phyloP scores from a whole-genome alignment of 2,113 vertebrate species.

The Elephantulus edwardii region DNA sequence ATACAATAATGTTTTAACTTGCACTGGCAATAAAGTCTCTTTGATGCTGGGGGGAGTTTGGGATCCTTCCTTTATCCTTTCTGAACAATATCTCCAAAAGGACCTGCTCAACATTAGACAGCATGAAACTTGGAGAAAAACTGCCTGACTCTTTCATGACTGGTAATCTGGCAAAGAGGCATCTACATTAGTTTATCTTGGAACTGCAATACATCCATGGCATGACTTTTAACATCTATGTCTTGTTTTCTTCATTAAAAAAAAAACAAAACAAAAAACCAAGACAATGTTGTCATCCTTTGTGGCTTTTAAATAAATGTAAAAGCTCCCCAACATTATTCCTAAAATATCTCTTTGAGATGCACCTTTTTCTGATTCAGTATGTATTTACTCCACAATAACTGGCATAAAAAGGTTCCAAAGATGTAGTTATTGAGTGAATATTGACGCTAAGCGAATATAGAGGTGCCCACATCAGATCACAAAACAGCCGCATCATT shows the following conservation, averaged over 20 bases:
- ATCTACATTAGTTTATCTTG: neutral
- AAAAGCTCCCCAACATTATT: conserved; percentile 9
- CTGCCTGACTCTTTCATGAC: neutral
- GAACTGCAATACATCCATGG: neutral
- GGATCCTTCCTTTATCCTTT: neutral
- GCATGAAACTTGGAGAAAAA: neutral
- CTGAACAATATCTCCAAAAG: neutral
- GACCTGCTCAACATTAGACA: neutral
- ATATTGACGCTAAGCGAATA: too few relatives aligned
- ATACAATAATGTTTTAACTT: neutral
- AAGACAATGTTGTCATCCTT: neutral
- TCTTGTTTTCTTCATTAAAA: conserved; percentile 7
- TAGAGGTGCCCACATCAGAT: too few relatives aligned
- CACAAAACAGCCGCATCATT: too few relatives aligned
- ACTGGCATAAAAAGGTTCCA: too few relatives aligned
- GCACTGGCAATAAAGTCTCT: neutral
- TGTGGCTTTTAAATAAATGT: conserved; percentile 5
- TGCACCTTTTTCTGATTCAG: neutral
- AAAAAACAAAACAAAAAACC: too few relatives aligned
- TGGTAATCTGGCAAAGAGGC: neutral
- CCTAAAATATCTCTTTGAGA: neutral
- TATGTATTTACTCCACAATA: neutral
- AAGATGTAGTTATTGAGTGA: too few relatives aligned
- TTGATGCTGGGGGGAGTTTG: neutral
- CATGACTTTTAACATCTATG: neutral